Conservation (phyloP, 2,113 vertebrate species). For the Tautogolabrus adspersus region DNA sequence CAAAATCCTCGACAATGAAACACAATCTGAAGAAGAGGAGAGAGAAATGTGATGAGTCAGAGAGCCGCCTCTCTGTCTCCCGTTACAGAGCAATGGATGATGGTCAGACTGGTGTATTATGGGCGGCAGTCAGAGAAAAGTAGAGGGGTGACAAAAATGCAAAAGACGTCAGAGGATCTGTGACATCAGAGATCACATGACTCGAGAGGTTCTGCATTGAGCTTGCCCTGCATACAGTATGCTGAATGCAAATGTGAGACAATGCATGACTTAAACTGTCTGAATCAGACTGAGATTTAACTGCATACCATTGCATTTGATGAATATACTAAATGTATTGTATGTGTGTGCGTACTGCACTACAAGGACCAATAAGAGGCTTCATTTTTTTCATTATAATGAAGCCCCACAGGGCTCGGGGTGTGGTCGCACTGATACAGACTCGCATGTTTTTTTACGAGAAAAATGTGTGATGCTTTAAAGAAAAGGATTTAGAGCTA, state of each 20-base stretch:
- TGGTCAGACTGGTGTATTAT: constrained; percentile 7
- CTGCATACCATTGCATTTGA: not conserved
- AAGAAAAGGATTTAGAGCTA: not conserved
- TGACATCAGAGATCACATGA: constrained; percentile 51
- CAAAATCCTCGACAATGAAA: constrained; percentile 27
- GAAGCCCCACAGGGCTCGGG: not conserved
- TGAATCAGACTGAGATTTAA: not conserved
- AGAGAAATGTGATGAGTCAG: constrained; percentile 43
- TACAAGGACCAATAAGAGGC: not conserved
- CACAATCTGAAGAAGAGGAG: constrained; percentile 15
- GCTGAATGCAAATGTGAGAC: not conserved
- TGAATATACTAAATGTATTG: not conserved
- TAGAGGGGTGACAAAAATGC: not conserved
- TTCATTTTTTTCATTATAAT: too few species aligned
- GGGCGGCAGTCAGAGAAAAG: constrained; percentile 7
- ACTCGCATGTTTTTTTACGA: not conserved
- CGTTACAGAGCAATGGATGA: constrained; percentile 11
- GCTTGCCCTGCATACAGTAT: not conserved
- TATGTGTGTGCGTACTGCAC: not conserved
- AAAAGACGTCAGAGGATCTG: constrained; percentile 37
- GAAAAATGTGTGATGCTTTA: too few species aligned
- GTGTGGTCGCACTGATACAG: not conserved
- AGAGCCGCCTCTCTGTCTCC: constrained; percentile 10
- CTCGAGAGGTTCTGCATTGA: constrained; percentile 9
- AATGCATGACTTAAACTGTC: not conserved